Base-by-base conservation (phyloP, 2,113 vertebrate species). In the Oncorhynchus keta region DNA sequence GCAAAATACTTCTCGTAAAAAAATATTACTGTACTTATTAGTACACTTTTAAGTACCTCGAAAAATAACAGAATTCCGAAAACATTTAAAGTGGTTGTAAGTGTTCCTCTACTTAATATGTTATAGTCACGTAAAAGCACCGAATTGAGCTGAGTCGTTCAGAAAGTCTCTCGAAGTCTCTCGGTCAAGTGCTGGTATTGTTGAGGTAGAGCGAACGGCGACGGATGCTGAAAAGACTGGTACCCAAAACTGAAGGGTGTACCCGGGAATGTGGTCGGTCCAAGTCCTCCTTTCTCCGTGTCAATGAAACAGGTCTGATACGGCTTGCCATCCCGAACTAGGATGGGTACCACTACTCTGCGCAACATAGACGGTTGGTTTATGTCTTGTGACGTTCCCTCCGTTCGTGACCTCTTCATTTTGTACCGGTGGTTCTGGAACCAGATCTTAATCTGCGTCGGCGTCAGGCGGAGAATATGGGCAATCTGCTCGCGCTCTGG, bases 341-440 rank as follows among this genome's bases (percentile, higher is more conserved):
- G 89, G 73, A 98, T 94, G 0, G 97, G 97, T 26, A 95, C 94
- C 0, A 95, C 88, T 14, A 95, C 92, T 49, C 93, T 86, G 72
- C 94, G 93, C 78, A 95, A 76, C 72, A 94, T 1, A 5, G 92
- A 88, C 14, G 92, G 80, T 72, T 89, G 91, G 84, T 84, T 72
- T 26, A 88, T 16, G 13, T 92, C 93, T 72, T 83, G 83, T 4
- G 26, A 79, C 3, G 1, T 16, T 16, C 92, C 89, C 3, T 95
- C 94, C 0, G 85, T 81, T 16, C 94, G 93, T 49, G 95, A 94
- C 74, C 96, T 91, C 87, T 99, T 99, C 95, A 96, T 96, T 91
- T 99, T 99, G 92, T 99, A 99, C 79, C 97, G 95, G 81, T 99
- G 97, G 90, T 99, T 99, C 89, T 99, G 97, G 90, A 99, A 99